Base-by-base conservation (phyloP, 2,888 invertebrate species). In the Eupithecia abbreviata region DNA sequence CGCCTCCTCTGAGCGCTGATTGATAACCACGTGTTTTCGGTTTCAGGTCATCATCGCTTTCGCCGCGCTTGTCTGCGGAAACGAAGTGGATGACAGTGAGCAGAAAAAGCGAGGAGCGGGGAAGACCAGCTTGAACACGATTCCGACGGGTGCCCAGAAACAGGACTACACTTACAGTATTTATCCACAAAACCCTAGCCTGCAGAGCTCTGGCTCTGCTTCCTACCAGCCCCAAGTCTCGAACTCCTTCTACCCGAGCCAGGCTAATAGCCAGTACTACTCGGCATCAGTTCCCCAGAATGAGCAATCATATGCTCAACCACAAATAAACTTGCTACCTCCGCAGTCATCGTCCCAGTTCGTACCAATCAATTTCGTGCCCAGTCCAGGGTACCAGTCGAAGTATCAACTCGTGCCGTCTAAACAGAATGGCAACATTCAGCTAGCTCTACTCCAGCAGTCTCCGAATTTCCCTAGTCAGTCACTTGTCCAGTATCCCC, bases 101-200 rank as follows among this genome's bases (percentile, higher is more conserved):
- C 92, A 91, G 82, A 95, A 94, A 86, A 95, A 95, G 81, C 87
- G 95, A 78, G 95, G 93, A 13, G 91, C 89, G 2, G 92, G 90
- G 7, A 93, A 93, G 3, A 91, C 88, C 18, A 89, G 85, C 62
- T 78, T 94, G 68, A 95, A 95, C 80, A 84, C 93, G 0, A 92
- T 95, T 10, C 90, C 93, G 2, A 90, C 92, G 0, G 93, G 94
- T 66, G 90, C 91, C 6, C 95, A 94, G 83, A 95, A 95, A 73
- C 91, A 90, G 42, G 95, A 95, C n/a, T 92, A 93, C 76, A 91
- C 92, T 0, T 95, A 94, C 82, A 92, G 88, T 77, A 90, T 93
- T 80, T 95, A 93, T 79, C 81, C 90, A 2, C 92, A 92, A 81
- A 92, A 83, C 70, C 88, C 90, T 1, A 88, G 83, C 76, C 81